These are phyloP conservation scores for Sebastes nivosus DNA, from an alignment of 2,797 vertebrate species.

Conservation along the genomic window DNA sequence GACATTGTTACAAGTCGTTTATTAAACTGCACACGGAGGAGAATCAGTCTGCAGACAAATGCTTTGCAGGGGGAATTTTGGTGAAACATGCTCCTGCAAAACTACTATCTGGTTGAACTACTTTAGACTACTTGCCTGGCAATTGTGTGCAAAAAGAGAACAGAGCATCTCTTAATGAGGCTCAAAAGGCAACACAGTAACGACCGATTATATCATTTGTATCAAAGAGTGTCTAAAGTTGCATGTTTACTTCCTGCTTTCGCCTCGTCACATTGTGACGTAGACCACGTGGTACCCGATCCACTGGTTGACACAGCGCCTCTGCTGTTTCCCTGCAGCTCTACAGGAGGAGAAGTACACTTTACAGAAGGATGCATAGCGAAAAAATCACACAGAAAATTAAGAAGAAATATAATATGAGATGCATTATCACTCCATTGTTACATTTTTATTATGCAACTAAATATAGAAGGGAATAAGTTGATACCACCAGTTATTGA, in stretches of 20 bases:
- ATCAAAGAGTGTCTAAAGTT: background rate
- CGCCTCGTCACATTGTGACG: slow-evolving; percentile 39
- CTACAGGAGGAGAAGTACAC: fast-evolving
- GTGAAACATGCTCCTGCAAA: slow-evolving; percentile 43
- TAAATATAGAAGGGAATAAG: background rate
- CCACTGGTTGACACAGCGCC: slow-evolving; percentile 55
- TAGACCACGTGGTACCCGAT: slow-evolving; percentile 17
- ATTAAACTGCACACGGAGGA: background rate
- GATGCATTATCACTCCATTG: fast-evolving
- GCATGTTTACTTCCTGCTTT: slow-evolving; percentile 57
- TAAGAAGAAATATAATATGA: too few relatives aligned
- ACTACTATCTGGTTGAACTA: background rate
- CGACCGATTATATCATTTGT: fast-evolving
- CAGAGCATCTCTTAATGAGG: background rate
- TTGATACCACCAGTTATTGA: background rate
- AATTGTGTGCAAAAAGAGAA: background rate
- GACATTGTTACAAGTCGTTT: slow-evolving; percentile 44
- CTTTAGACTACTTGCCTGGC: background rate
- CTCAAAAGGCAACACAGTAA: background rate
- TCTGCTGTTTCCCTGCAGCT: slow-evolving; percentile 48
- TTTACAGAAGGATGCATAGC: background rate
- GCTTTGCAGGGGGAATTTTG: background rate
- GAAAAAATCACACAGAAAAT: background rate
- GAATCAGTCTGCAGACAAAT: slow-evolving; percentile 27
- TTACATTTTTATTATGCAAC: background rate